Conservation (phyloP, 2,797 vertebrate genomes). For the Rhinatrema bivittatum region DNA sequence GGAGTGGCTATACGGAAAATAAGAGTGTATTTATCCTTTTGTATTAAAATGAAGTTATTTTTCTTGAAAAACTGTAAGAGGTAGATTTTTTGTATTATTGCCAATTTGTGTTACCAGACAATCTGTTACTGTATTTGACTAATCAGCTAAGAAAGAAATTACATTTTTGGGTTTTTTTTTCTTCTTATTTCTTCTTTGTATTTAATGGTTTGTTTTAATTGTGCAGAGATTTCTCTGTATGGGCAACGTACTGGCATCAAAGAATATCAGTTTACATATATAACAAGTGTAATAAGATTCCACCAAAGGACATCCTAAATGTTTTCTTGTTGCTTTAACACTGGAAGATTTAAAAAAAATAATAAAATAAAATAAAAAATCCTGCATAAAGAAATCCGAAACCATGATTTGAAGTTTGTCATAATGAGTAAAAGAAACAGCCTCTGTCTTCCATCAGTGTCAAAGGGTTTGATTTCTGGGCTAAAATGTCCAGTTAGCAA, state of each 20-base stretch:
- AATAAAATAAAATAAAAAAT: slow-evolving; percentile 62
- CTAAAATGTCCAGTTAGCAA: too few relatives aligned
- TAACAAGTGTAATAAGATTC: slow-evolving; percentile 91
- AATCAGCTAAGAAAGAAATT: slow-evolving; percentile 60
- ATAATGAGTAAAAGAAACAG: slow-evolving; percentile 18
- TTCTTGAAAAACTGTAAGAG: slow-evolving; percentile 84
- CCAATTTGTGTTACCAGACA: slow-evolving; percentile 84
- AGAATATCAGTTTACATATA: slow-evolving; percentile 97
- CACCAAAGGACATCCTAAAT: slow-evolving; percentile 99
- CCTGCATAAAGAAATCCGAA: slow-evolving; percentile 59
- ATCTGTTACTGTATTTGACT: slow-evolving; percentile 77
- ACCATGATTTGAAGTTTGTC: slow-evolving; percentile 44
- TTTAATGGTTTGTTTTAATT: slow-evolving; percentile 61
- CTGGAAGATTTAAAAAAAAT: slow-evolving; percentile 92
- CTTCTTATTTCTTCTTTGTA: slow-evolving; percentile 31
- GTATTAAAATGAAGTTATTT: slow-evolving; percentile 95
- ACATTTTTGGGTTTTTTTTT: slow-evolving; percentile 34
- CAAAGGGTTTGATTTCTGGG: too few relatives aligned
- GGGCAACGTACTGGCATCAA: slow-evolving; percentile 94
- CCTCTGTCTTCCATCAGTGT: too few relatives aligned
- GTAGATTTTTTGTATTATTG: slow-evolving; percentile 97
- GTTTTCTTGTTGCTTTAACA: slow-evolving; percentile 98
- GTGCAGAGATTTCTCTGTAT: slow-evolving; percentile 87
- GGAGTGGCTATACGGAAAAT: slow-evolving; percentile 72
- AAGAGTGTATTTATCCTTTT: slow-evolving; percentile 93